Evolutionary conservation across 1,140 invertebrate species (phyloP), one percentile per base, ranked within the genome.

Genomic region (Heterodera carotae): DNA sequence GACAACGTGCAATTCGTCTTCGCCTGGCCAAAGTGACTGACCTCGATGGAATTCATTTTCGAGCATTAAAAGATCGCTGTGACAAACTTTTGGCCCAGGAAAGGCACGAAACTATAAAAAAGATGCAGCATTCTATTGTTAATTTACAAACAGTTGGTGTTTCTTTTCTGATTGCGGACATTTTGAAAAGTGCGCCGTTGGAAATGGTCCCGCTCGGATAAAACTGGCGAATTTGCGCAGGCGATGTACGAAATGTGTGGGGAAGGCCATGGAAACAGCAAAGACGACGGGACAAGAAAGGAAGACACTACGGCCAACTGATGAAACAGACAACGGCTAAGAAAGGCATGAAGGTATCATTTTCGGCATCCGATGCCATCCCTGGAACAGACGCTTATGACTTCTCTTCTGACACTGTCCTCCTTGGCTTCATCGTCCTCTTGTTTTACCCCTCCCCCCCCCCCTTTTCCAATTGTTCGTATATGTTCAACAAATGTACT

Each of bases 101-200:
- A 1, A 66, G 29, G 62, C 29, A 6, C 8, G 15, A 29, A 22
- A 34, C 12, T 12, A 43, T 6, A 43, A 43, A 43, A 43, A 8
- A 43, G 6, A 15, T 33, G 27, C 59, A 68, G 29, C 48, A 53
- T 48, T 76, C 31, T 12, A 27, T 29, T 15, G 27, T 31, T 66
- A 12, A 7, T 31, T 29, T 66, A 8, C 8, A 31, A 12, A 12
- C 25, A 59, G 66, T 25, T 70, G 74, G 29, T 74, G 79, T 15
- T 80, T 75, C 68, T 81, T 67, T 62, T 29, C 80, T 31, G 80
- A 79, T 48, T 80, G 79, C 76, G 70, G 79, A 25, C 79, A 80
- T 31, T 80, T 75, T 29, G 79, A 80, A 53, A 73, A 70, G 29
- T 81, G 69, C 68, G 67, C 82, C 15, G 69, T 82, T 33, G 79